A percentile compares a stretch with the other conserved stretches of the same genome.
Conservation (phyloP, 2,113 vertebrate species). For the Neolamprologus variostigma region DNA sequence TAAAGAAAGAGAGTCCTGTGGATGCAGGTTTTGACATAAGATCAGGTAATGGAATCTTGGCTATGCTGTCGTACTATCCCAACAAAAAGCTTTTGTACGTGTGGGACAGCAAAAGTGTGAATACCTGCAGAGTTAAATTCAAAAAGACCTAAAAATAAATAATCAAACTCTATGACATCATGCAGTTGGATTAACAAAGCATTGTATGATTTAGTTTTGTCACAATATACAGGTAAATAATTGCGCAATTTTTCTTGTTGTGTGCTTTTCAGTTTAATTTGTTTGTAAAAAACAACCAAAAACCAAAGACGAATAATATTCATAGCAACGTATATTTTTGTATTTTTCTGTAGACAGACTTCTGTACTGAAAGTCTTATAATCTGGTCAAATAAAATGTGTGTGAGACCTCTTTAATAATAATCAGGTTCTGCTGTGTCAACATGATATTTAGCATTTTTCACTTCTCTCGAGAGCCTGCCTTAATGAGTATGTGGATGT, state of each 20-base stretch:
- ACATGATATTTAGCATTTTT: background rate
- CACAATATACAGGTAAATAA: background rate
- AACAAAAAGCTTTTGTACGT: conserved; percentile 73
- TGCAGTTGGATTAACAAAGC: background rate
- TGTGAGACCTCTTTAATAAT: background rate
- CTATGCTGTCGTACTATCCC: conserved; percentile 84
- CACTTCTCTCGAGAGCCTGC: background rate
- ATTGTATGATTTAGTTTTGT: background rate
- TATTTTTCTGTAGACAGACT: background rate
- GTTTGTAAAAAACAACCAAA: background rate
- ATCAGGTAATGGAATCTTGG: conserved; percentile 71
- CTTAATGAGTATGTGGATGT: background rate
- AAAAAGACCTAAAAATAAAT: conserved; percentile 16
- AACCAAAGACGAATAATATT: background rate
- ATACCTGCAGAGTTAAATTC: conserved; percentile 75
- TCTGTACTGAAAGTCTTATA: background rate
- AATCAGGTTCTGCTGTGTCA: background rate
- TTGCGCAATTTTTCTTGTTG: background rate
- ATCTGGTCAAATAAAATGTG: background rate
- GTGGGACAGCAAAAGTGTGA: conserved; percentile 80
- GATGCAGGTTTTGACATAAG: conserved; percentile 76
- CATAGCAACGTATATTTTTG: background rate
- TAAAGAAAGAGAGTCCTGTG: conserved; percentile 67
- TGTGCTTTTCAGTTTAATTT: background rate
- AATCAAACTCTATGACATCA: background rate